Evolutionary conservation across 2,888 invertebrate genomes (phyloP), one percentile per base, ranked within the genome.

Genomic region (Scelioninae gen. 1): DNA sequence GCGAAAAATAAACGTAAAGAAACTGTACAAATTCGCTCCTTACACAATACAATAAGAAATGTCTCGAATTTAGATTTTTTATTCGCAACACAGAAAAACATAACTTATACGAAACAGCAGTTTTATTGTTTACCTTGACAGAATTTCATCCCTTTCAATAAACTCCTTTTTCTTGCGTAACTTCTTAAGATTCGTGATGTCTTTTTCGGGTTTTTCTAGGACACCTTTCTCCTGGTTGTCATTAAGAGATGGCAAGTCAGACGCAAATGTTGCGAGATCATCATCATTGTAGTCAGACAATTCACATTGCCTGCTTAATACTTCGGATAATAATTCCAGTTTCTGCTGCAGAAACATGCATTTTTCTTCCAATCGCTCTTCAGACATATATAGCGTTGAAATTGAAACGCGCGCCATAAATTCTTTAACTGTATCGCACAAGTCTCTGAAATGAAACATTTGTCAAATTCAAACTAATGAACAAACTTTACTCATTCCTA

Each of bases 341-440:
- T 97, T 97, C 87, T 96, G 95, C 88, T 95, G 95, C 83, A 97
- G 93, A 68, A 95, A 93, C 86, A 95, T 95, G 91, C 96, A 96
- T 93, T 96, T 95, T 83, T 94, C 93, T 56, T 93, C 93, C 85
- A 96, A 92, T 85, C 94, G 94, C 76, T 95, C 94, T 86, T 95
- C 95, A 16, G 94, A 94, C 84, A 94, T 93, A 16, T 92, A 93
- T 69, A 93, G 84, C 75, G 94, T 94, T 84, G 94, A 94, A 82
- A 95, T 94, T 51, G 93, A 93, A 60, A 95, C 93, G 86, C 95
- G 94, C 5, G 94, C 92, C 32, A 96, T 94, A 88, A 97, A 95
- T 85, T 96, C 96, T 89, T 96, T 95, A 23, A 97, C 95, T 0
- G 96, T 96, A 90, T 96, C 96, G 92, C 96, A 97, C 11, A 97